These are phyloP conservation scores for Zingel zingel DNA, from an alignment of 2,113 vertebrate species.

Conservation along the genomic window DNA sequence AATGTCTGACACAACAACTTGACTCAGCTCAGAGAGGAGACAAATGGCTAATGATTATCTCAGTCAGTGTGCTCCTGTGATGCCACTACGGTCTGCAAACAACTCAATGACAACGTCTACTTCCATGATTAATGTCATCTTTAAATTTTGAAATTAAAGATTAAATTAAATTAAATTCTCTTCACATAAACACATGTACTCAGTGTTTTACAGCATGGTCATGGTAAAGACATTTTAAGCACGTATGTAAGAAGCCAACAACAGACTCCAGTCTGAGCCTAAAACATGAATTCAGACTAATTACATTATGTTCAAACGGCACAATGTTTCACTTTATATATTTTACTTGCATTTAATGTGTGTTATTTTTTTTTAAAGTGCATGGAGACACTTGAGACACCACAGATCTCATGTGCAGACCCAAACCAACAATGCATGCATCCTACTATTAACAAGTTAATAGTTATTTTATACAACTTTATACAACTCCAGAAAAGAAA, in stretches of 20 bases:
- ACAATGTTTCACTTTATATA: background rate
- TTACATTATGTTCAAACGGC: background rate
- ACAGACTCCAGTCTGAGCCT: background rate
- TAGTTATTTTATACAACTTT: too few species aligned
- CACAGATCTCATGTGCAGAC: too few species aligned
- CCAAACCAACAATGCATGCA: too few species aligned
- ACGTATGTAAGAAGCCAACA: background rate
- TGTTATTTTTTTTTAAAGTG: too few species aligned
- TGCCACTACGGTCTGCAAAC: background rate
- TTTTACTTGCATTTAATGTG: too few species aligned
- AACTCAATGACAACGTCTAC: background rate
- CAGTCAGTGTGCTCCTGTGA: constrained; percentile 17
- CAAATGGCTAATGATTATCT: constrained; percentile 53
- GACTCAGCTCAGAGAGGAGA: constrained; percentile 7
- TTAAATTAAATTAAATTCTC: too few species aligned
- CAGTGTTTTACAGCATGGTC: background rate
- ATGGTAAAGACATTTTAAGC: background rate
- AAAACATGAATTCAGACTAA: background rate
- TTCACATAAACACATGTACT: background rate
- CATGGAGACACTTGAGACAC: too few species aligned
- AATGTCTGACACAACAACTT: background rate
- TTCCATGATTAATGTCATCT: background rate
- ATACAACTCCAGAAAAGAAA: too few species aligned
- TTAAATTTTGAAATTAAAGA: background rate
- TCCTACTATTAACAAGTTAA: too few species aligned